Base-by-base conservation (phyloP, 2,888 invertebrate genomes). In the Cryptocheilus praepositus region DNA sequence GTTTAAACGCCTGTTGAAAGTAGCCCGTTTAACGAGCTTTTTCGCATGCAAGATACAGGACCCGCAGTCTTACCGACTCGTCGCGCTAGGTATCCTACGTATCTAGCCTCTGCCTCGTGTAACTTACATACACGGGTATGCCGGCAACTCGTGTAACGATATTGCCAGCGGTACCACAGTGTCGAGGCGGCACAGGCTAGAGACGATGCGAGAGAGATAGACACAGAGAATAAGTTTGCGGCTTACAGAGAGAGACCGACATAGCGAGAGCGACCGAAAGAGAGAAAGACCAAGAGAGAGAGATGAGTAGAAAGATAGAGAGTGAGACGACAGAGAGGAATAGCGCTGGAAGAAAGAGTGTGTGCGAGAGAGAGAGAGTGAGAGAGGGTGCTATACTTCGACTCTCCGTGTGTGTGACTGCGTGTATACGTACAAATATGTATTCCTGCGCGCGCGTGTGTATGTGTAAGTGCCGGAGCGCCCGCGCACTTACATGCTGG, bases 121-220 rank as follows among this genome's bases (percentile, higher is more conserved):
- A 61, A 56, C 51, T 55, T 54, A 59, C 69, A 69, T 64, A 55
- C 18, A 22, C 22, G 18, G 45, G 62, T 19, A 21, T 64, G 57
- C 46, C 16, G 51, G 62, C 60, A 57, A 28, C 65, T 60, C 65
- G 53, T 59, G 70, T 59, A 71, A 63, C 67, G 70, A 77, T 77
- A 77, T 73, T 73, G 69, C 51, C 59, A 45, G 66, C 59, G 59
- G 68, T 61, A 57, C 74, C 68, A 69, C 66, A 65, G 54, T 52
- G 59, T 43, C 63, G 36, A 36, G 36, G 67, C 55, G 56, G 19
- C 65, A 51, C 46, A 66, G 60, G 45, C 61, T 61, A 64, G 59
- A 60, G 51, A 28, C 36, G 36, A 49, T 49, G 54, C 45, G 66
- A 74, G 54, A 67, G 57, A 74, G 74, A 74, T 53, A 61, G 57